Evolutionary conservation across 2,113 vertebrate genomes (phyloP).

Genomic region (Callaeas wilsoni): DNA sequence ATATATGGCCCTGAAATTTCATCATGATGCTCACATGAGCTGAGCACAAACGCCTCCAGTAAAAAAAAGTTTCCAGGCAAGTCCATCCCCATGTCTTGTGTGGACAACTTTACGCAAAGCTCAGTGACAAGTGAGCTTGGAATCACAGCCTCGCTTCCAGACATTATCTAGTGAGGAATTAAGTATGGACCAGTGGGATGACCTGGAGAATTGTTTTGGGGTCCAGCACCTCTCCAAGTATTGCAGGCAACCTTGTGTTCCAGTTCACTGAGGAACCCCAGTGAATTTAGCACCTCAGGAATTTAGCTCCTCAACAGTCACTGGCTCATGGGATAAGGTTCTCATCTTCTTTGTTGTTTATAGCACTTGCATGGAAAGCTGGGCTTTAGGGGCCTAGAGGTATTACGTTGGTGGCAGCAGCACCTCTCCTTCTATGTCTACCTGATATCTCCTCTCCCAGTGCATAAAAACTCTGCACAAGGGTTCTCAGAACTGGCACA

Average conservation of each 20-base stretch:
- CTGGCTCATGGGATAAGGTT: neutral
- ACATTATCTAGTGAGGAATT: neutral
- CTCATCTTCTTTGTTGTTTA: neutral
- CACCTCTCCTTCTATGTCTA: neutral
- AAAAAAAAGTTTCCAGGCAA: neutral
- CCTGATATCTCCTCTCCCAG: neutral
- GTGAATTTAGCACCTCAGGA: neutral
- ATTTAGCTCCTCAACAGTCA: neutral
- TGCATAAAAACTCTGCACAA: rapidly evolving
- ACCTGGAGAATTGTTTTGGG: neutral
- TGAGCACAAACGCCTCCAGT: neutral
- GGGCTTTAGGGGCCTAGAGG: neutral
- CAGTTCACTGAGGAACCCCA: neutral
- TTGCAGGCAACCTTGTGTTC: neutral
- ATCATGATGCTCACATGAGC: neutral
- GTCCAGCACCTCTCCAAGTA: neutral
- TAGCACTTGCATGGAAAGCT: rapidly evolving
- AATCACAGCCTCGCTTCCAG: neutral
- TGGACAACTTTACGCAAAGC: neutral
- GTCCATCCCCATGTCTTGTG: too few species aligned
- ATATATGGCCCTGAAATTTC: neutral
- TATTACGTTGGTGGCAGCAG: neutral
- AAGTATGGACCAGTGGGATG: neutral
- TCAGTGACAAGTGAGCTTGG: neutral
- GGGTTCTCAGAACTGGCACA: neutral